Evolutionary conservation across 2,113 vertebrate species (phyloP).

Genomic region (Trochalopteron elliotii): DNA sequence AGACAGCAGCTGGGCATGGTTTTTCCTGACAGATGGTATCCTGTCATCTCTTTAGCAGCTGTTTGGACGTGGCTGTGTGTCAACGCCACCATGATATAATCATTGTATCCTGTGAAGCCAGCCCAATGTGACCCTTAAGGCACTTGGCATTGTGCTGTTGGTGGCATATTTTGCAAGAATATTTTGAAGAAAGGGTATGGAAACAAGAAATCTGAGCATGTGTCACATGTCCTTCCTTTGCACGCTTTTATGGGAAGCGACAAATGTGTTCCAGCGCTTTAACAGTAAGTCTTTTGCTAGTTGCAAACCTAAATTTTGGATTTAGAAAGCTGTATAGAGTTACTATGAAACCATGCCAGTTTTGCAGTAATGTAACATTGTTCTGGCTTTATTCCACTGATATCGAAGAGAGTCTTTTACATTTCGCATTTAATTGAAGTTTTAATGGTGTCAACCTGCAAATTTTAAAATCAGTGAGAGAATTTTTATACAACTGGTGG

Average conservation of each 20-base stretch:
- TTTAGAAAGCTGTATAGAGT: background rate
- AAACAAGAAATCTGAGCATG: conserved; percentile 20
- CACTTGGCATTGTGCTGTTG: conserved; percentile 34
- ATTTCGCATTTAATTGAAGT: background rate
- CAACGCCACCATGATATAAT: conserved; percentile 53
- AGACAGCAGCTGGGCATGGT: conserved; percentile 58
- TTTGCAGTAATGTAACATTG: background rate
- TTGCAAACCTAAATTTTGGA: conserved; percentile 26
- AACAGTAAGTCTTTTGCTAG: conserved; percentile 56
- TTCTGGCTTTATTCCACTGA: conserved; percentile 17
- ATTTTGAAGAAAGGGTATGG: conserved; percentile 47
- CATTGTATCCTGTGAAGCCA: conserved; percentile 54
- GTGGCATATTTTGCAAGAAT: conserved; percentile 21
- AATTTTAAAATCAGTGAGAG: background rate
- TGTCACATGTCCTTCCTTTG: conserved; percentile 13
- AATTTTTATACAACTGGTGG: background rate
- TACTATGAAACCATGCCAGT: background rate
- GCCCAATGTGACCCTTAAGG: conserved; percentile 37
- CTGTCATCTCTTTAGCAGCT: conserved; percentile 72
- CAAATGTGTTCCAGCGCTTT: conserved; percentile 40
- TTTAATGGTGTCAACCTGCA: background rate
- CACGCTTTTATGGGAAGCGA: background rate
- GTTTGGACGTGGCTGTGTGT: conserved; percentile 60
- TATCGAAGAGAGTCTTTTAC: background rate
- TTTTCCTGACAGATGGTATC: conserved; percentile 69